Percentiles rank a stretch among this genome's conserved stretches.
Evolutionary conservation across 2,113 vertebrate species (phyloP).

Genomic region (Ceyx cyanopectus): DNA sequence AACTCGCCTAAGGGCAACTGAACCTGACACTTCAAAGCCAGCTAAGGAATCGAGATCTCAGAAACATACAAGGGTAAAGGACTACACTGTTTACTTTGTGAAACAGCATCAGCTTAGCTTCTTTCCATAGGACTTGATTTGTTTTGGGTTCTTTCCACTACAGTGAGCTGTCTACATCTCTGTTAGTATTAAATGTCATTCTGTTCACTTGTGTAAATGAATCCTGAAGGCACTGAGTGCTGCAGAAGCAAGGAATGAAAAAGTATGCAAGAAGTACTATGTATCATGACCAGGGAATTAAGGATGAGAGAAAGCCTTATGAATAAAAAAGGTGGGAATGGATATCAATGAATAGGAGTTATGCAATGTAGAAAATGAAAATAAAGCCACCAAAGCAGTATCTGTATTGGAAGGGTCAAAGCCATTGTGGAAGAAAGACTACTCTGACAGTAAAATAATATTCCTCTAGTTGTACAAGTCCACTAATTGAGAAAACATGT

Average conservation of each 20-base stretch:
- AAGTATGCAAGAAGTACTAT: neutral
- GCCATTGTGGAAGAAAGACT: neutral
- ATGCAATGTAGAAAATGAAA: neutral
- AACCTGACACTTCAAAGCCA: slow-evolving; percentile 45
- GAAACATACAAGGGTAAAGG: slow-evolving; percentile 91
- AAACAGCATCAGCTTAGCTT: neutral
- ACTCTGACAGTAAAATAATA: neutral
- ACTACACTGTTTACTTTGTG: neutral
- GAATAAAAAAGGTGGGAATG: neutral
- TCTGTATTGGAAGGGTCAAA: neutral
- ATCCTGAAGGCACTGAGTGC: neutral
- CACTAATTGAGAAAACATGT: neutral
- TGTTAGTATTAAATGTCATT: neutral
- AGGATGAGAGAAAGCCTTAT: neutral
- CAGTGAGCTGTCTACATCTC: neutral
- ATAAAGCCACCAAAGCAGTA: neutral
- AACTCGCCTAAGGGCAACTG: neutral
- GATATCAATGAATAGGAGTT: neutral
- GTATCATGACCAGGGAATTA: neutral
- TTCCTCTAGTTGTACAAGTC: neutral
- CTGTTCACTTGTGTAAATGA: neutral
- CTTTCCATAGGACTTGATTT: neutral
- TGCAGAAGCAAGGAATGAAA: neutral
- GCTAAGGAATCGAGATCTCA: slow-evolving; percentile 92
- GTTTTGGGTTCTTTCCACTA: neutral